phyloP scores from a whole-genome alignment of 2,113 vertebrate species.

The Bufo gargarizans region DNA sequence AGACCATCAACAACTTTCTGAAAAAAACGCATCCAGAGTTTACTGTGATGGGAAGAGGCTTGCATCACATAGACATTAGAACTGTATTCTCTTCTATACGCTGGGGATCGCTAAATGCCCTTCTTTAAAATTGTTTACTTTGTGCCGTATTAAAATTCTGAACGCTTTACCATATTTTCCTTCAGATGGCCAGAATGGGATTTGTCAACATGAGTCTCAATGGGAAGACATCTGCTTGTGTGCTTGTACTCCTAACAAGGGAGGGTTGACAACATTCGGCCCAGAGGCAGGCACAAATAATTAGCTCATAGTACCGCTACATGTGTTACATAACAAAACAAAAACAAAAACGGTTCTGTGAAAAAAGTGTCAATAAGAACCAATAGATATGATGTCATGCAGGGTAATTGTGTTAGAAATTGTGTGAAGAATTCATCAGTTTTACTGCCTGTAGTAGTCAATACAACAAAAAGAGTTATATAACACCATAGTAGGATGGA shows the following conservation, averaged over 20 bases:
- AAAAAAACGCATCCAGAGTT: background rate
- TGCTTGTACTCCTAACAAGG: background rate
- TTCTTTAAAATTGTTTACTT: background rate
- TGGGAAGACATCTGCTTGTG: background rate
- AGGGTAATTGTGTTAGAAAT: background rate
- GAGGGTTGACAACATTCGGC: background rate
- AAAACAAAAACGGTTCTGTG: background rate
- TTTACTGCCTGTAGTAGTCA: background rate
- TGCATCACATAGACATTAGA: background rate
- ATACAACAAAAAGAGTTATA: background rate
- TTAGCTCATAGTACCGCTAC: background rate
- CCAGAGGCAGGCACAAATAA: background rate
- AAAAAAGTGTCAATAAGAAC: background rate
- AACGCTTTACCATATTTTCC: background rate
- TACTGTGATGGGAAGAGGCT: background rate
- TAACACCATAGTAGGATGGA: background rate
- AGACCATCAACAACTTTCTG: background rate
- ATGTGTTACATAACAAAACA: background rate
- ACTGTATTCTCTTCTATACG: background rate
- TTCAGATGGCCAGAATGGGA: conserved; percentile 5
- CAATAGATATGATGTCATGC: background rate
- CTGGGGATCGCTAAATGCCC: background rate
- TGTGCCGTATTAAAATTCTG: background rate
- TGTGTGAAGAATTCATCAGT: background rate
- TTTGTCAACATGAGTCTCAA: conserved; percentile 5